Evolutionary conservation across 2,797 vertebrate species (phyloP).

Genomic region (Halcyon smyrnensis): DNA sequence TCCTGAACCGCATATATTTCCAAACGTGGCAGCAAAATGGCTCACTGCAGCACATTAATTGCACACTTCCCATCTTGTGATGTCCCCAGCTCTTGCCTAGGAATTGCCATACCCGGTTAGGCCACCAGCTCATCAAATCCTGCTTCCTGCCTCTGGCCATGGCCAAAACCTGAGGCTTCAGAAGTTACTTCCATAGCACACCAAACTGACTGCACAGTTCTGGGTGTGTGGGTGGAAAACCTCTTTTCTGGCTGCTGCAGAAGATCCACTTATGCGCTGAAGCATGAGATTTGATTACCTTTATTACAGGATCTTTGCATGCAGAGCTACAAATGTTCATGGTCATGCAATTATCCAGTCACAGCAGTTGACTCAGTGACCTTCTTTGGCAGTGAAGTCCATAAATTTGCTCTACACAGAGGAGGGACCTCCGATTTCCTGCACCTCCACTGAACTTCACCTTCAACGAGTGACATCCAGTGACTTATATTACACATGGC

Average conservation of each 20-base stretch:
- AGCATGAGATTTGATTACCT: slow-evolving; percentile 67
- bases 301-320: slow-evolving; percentile 48
- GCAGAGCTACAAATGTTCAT: slow-evolving; percentile 35
- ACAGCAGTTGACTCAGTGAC: slow-evolving; percentile 43
- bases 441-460: not conserved
- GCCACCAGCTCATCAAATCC: slow-evolving; percentile 32
- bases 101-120: slow-evolving; percentile 50
- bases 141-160: not conserved
- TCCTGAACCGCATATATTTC: not conserved
- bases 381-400: not conserved
- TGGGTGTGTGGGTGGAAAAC: not conserved
- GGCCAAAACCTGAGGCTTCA: slow-evolving; percentile 4
- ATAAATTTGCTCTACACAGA: not conserved
- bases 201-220: not conserved
- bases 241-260: not conserved
- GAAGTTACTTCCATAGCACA: not conserved
- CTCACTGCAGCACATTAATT: not conserved
- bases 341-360: slow-evolving; percentile 49
- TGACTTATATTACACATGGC: not conserved
- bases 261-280: slow-evolving; percentile 29
- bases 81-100: not conserved
- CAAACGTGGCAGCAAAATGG: not conserved
- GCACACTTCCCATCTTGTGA: not conserved
- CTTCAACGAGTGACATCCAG: not conserved
- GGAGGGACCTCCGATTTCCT: not conserved